Evolutionary conservation across 1,140 invertebrate genomes (phyloP), one percentile per base, ranked within the genome.

Genomic region (Hylyphantes graminicola): DNA sequence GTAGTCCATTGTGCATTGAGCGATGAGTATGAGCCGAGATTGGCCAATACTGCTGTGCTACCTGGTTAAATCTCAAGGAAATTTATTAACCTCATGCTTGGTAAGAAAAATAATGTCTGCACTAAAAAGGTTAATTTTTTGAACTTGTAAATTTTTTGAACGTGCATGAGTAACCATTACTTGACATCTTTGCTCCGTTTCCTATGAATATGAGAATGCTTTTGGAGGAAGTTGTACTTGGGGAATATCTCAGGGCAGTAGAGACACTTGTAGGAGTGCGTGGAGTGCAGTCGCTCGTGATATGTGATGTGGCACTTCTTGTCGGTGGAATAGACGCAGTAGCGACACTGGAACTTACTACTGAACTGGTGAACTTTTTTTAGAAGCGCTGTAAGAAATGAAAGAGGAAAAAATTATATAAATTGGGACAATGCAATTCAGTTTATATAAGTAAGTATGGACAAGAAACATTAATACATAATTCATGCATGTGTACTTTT

Each of bases 221-320:
- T 80, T 50, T 67, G 21, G 8, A 80, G 63, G 70, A 80, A 80
- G 59, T 80, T 70, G 70, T 80, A 80, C 17, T 80, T 80, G 13
- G 77, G 67, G 61, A 80, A 80, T 81, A 73, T 81, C 73, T 81
- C 67, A 15, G 79, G 79, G 17, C 79, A 81, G 17, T 81, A 81
- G 7, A 72, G 19, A 81, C 79, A 81, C 51, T 81, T 81, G 21
- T 81, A 81, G 5, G 68, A 81, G 54, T 73, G 53, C 9, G 63
- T 73, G 54, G 68, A 81, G 55, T 81, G 79, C 8, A 81, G 57
- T 15, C 79, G 79, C 35, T 81, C 79, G 54, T 81, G 79, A 64
- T 81, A 81, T n/a, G 79, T 81, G 48, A 81, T 68, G 64, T 81
- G 79, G 79, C 79, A 81, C 68, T 81, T 81, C 57, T 81, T 81